Evolutionary conservation across 2,888 invertebrate species (phyloP), one percentile per base, ranked within the genome.

Genomic region (Rosalia funebris): DNA sequence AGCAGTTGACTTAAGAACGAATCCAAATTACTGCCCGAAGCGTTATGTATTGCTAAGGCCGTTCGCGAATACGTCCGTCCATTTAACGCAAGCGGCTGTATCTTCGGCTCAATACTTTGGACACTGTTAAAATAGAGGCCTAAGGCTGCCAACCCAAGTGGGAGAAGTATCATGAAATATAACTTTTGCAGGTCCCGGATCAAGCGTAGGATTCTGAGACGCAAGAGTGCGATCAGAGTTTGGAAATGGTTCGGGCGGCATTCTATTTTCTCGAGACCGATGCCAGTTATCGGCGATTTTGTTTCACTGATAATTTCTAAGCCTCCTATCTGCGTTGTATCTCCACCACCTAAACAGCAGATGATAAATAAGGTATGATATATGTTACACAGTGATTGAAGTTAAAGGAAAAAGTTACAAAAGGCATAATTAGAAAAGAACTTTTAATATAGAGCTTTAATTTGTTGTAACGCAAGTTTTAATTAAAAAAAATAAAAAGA

Each of bases 141-240:
- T 11, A 89, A 78, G 0, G 88, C 89, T 55, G 90, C 89, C 59
- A 90, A 85, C 41, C 84, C 85, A 1, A 91, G 83, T 0, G 91
- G 91, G 76, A 91, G 83, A 48, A 91, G 83, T 63, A 92, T 87
- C 84, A 91, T 89, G 70, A 91, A 89, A 71, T 91, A 90, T 1
- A 92, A 81, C 73, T 91, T 87, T 79, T 90, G 90, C 0, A 77
- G 53, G 55, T 77, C 91, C 19, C 91, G 82, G 63, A 89, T 83
- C 82, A 91, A 84, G 59, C 90, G 82, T 39, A 90, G 82, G 0
- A 86, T 83, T 56, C 92, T 81, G 65, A 92, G 82, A 76, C 87
- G 85, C 44, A 91, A 83, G 70, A 92, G 84, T 0, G 91, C 90
- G 57, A 86, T 84, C 60, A 91, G 83, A 0, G 87, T 89, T 73